phyloP scores from a whole-genome alignment of 2,797 vertebrate genomes.

The Jordanella pulchra region DNA sequence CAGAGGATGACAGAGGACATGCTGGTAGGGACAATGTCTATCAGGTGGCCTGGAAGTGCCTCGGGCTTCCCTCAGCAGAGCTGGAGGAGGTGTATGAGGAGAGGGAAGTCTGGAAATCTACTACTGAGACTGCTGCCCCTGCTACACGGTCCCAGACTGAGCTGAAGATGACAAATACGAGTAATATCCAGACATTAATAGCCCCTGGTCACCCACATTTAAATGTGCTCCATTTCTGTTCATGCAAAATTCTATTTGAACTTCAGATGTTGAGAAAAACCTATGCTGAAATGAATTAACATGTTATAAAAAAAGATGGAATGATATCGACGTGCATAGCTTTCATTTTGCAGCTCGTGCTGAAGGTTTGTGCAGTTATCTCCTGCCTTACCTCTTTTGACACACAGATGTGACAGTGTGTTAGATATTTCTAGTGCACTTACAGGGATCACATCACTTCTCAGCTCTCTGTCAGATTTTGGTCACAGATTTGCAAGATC shows the following conservation, averaged over 20 bases:
- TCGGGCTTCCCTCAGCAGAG: too few relatives aligned
- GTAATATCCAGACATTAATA: slow-evolving; percentile 1
- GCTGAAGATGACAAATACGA: too few relatives aligned
- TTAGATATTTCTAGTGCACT: slow-evolving; percentile 24
- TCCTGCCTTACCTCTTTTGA: slow-evolving; percentile 24
- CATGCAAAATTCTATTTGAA: not conserved
- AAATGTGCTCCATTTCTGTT: slow-evolving; percentile 6
- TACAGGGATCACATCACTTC: slow-evolving; percentile 16
- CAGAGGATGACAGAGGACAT: too few relatives aligned
- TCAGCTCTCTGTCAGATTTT: slow-evolving; percentile 27
- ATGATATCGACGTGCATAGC: not conserved
- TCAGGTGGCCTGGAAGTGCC: too few relatives aligned
- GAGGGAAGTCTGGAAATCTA: too few relatives aligned
- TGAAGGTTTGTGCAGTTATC: not conserved
- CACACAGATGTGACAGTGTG: slow-evolving; percentile 12
- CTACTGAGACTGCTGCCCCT: too few relatives aligned
- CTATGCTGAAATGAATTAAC: not conserved
- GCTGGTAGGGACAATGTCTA: too few relatives aligned
- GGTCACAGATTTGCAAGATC: slow-evolving; percentile 22
- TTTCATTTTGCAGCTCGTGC: slow-evolving; percentile 9
- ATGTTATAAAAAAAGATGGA: not conserved
- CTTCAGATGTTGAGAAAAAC: slow-evolving; percentile 17
- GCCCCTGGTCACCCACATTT: not conserved
- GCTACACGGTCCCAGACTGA: too few relatives aligned
- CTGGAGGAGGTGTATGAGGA: too few relatives aligned